A percentile compares a stretch with the other conserved stretches of the same genome.
phyloP scores from a whole-genome alignment of 2,888 invertebrate genomes.

The Acronicta leporina region DNA sequence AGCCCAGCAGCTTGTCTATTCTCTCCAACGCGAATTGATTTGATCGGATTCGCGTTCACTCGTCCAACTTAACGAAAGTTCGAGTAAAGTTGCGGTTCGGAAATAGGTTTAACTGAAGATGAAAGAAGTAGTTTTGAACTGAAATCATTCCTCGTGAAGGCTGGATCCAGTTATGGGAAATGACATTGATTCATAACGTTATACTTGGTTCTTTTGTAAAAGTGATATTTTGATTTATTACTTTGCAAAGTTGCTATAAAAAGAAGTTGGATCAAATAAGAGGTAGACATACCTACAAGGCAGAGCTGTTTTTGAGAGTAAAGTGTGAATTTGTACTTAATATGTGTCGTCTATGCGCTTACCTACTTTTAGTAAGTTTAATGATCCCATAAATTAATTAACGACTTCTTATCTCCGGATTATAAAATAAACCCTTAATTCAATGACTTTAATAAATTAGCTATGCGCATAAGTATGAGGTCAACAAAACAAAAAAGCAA shows the following conservation, averaged over 20 bases:
- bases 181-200: slow-evolving; percentile 78
- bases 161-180: slow-evolving; percentile 69
- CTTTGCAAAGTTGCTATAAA: slow-evolving; percentile 32
- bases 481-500: slow-evolving; percentile 65
- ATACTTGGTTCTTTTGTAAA: slow-evolving; percentile 51
- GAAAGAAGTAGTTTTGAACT: slow-evolving; percentile 79
- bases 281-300: not conserved
- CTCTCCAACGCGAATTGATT: slow-evolving; percentile 82
- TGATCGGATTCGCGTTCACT: slow-evolving; percentile 77
- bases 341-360: slow-evolving; percentile 1
- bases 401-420: slow-evolving; percentile 50
- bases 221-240: slow-evolving; percentile 49
- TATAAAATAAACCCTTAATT: slow-evolving; percentile 57
- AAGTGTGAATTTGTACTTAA: not conserved
- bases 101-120: slow-evolving; percentile 81
- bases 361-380: slow-evolving; percentile 22
- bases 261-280: slow-evolving; percentile 36
- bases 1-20: slow-evolving; percentile 75
- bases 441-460: slow-evolving; percentile 66
- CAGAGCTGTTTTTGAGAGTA: slow-evolving; percentile 3
- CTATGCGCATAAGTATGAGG: slow-evolving; percentile 71
- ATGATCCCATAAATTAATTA: slow-evolving; percentile 41
- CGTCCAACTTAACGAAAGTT: slow-evolving; percentile 75
- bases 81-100: slow-evolving; percentile 74
- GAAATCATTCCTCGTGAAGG: slow-evolving; percentile 77